Evolutionary conservation across 1,140 invertebrate genomes (phyloP), one percentile per base, ranked within the genome.

Genomic region (Ceratina japonica): DNA sequence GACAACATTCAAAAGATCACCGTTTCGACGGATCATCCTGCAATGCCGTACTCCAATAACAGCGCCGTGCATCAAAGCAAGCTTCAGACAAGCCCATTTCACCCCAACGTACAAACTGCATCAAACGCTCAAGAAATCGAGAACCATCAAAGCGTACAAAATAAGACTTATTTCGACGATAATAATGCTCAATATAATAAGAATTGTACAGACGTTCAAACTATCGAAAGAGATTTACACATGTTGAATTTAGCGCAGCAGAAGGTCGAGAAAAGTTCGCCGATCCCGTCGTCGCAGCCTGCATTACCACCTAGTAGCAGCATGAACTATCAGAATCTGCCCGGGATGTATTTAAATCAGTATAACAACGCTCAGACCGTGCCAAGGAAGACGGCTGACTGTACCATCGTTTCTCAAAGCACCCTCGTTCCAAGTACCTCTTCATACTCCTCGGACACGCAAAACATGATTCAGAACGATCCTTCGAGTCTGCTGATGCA

Each of bases 391-490:
- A 81, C 54, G 13, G 18, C 61, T 4, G 65, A 56, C 8, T n/a
- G n/a, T 27, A 37, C 44, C 20, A 64, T 71, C 10, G 2, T 70
- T 37, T 49, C 77, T 15, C 70, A 79, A 2, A 66, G 51, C 54
- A 24, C n/a, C n/a, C 31, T 75, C 15, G 56, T 76, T 24, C 65
- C 59, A 24, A 80, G 37, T 18, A 68, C 49, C 8, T 54, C 52
- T 31, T 75, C 71, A n/a, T 37, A 61, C 4, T 66, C 59, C 31
- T 22, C 65, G 65, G 79, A 81, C 16, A 72, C 37, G 31, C 59
- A 58, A 20, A 84, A 69, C n/a, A 16, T 81, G 0, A 0, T 69
- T 13, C 79, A 85, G 51, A 75, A 13, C 22, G 73, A 81, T 4
- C n/a, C 22, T n/a, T 62, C 71, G 2, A 82, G 54, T 5, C 13